These are phyloP conservation scores for Caenorhabditis tropicalis DNA, from an alignment of 1,140 invertebrate species.

Conservation along the genomic window DNA sequence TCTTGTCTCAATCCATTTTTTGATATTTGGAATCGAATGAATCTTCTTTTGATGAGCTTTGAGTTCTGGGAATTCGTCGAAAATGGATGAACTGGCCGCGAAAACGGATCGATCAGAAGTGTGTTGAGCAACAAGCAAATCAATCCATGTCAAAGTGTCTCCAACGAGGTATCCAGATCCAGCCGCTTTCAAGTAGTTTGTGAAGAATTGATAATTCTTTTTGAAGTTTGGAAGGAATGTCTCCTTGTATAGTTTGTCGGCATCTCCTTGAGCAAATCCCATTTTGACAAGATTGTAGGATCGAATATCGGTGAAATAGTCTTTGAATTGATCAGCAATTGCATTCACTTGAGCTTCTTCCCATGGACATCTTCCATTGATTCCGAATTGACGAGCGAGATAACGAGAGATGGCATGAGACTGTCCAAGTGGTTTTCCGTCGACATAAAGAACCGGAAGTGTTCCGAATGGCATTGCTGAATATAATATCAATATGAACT, in stretches of 20 bases:
- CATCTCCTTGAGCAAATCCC: slow-evolving; percentile 37
- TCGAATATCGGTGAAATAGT: slow-evolving; percentile 28
- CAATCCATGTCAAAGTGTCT: slow-evolving; percentile 41
- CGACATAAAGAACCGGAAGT: slow-evolving; percentile 27
- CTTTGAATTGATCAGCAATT: slow-evolving; percentile 46
- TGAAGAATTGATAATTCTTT: slow-evolving; percentile 44
- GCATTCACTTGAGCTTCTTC: slow-evolving; percentile 39
- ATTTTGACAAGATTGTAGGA: background rate
- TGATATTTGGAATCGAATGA: slow-evolving; percentile 39
- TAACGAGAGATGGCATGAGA: slow-evolving; percentile 40
- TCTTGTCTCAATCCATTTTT: slow-evolving; percentile 28
- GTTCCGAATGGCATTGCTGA: slow-evolving; percentile 27
- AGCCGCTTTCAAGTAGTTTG: background rate
- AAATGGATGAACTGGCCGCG: background rate
- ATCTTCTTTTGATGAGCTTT: slow-evolving; percentile 47
- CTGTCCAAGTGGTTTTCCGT: slow-evolving; percentile 31
- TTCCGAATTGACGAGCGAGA: slow-evolving; percentile 33
- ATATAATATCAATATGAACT: background rate
- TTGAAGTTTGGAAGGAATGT: slow-evolving; percentile 38
- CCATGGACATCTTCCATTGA: slow-evolving; percentile 9
- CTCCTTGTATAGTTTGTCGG: slow-evolving; percentile 30
- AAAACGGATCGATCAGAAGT: slow-evolving; percentile 11
- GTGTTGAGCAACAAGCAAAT: slow-evolving; percentile 38
- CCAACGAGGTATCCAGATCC: slow-evolving; percentile 48
- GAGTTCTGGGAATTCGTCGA: slow-evolving; percentile 25